A percentile compares a stretch with the other conserved stretches of the same genome.
These are phyloP conservation scores for Drosophila recens DNA, from an alignment of 2,888 invertebrate species.

Conservation along the genomic window DNA sequence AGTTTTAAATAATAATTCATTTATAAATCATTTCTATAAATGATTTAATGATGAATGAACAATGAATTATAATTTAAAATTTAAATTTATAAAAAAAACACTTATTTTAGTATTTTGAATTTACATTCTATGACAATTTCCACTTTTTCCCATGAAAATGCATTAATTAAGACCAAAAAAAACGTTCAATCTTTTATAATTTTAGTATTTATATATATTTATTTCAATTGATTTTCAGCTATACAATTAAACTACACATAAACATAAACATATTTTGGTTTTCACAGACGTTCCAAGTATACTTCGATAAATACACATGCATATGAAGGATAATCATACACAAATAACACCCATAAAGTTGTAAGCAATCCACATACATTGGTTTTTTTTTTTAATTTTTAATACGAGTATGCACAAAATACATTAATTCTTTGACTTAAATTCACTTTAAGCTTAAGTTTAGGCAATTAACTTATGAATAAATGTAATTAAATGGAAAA, in stretches of 20 bases:
- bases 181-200: not conserved
- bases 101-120: not conserved
- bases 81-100: too few relatives aligned
- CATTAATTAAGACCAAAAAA: not conserved
- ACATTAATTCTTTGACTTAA: conserved; percentile 32
- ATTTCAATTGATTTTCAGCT: conserved; percentile 63
- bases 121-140: not conserved
- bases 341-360: conserved; percentile 21
- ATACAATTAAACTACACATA: conserved; percentile 55
- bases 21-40: too few relatives aligned
- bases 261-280: conserved; percentile 49
- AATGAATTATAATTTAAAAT: too few relatives aligned
- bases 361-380: conserved; percentile 27
- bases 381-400: conserved; percentile 9
- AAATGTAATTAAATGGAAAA: conserved; percentile 46
- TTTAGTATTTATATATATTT: conserved; percentile 26
- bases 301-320: conserved; percentile 59
- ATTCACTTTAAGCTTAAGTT: conserved; percentile 51
- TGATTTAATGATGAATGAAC: too few relatives aligned
- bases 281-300: conserved; percentile 72
- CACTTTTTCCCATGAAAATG: not conserved
- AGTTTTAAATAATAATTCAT: too few relatives aligned
- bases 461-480: conserved; percentile 40
- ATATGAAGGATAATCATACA: conserved; percentile 29
- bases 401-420: conserved; percentile 53